These are phyloP conservation scores for Phalloptychus januarius DNA, from an alignment of 2,797 vertebrate species.

Conservation along the genomic window DNA sequence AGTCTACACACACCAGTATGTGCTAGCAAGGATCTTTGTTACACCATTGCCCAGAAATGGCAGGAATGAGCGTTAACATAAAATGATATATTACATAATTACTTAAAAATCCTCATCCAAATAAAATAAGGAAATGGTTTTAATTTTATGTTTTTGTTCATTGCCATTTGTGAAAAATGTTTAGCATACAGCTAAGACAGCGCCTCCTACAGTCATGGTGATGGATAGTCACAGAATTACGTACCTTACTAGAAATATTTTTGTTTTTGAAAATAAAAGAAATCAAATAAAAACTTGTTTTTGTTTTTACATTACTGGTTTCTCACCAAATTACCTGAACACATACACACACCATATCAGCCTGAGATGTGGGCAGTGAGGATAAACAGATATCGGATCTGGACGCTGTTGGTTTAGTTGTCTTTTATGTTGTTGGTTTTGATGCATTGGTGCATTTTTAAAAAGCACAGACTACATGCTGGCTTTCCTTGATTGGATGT, in stretches of 20 bases:
- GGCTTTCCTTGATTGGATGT: constrained; percentile 47
- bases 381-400: constrained; percentile 22
- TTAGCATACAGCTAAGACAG: background rate
- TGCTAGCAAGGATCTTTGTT: background rate
- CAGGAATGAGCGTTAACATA: background rate
- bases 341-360: background rate
- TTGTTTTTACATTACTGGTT: background rate
- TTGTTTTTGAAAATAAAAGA: background rate
- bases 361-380: constrained; percentile 6
- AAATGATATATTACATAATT: background rate
- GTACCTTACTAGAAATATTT: background rate
- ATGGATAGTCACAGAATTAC: background rate
- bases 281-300: background rate
- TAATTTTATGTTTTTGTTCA: background rate
- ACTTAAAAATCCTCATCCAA: background rate
- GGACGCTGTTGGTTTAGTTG: constrained; percentile 15
- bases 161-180: background rate
- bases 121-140: background rate
- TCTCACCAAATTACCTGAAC: background rate
- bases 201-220: background rate
- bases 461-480: constrained; percentile 46
- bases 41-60: background rate
- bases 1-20: background rate
- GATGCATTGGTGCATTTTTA: constrained; percentile 2
- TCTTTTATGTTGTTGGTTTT: constrained; percentile 28